Conservation (phyloP, 1,140 invertebrate species). For the Mamestra configurata region DNA sequence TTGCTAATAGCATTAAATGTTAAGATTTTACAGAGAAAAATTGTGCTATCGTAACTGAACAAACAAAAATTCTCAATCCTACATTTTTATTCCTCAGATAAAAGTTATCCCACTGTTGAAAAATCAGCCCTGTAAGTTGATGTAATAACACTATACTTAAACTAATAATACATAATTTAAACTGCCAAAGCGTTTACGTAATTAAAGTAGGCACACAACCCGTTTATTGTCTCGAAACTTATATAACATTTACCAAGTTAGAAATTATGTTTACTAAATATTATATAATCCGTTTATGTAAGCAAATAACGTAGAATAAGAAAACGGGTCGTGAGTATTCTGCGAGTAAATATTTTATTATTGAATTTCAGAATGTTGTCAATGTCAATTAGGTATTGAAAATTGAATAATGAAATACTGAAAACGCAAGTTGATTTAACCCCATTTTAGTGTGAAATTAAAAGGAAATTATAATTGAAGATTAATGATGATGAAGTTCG, state of each 20-base stretch:
- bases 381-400: neutral
- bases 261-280: constrained; percentile 3
- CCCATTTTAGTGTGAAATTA: too few species aligned
- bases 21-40: too few species aligned
- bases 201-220: neutral
- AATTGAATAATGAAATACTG: neutral
- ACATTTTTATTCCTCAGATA: too few species aligned
- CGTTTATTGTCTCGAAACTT: neutral
- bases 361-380: neutral
- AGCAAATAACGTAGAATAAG: neutral
- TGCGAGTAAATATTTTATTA: neutral
- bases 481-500: too few species aligned
- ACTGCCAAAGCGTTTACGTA: constrained; percentile 1
- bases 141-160: neutral
- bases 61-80: too few species aligned
- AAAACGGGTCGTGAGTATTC: neutral
- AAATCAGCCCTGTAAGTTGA: neutral
- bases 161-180: neutral
- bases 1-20: too few species aligned
- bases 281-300: neutral
- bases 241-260: neutral
- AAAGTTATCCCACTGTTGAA: too few species aligned
- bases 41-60: too few species aligned
- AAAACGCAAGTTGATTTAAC: too few species aligned
- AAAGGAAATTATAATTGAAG: too few species aligned